Evolutionary conservation across 2,888 invertebrate genomes (phyloP).

Genomic region (Lamellibrachia columna): DNA sequence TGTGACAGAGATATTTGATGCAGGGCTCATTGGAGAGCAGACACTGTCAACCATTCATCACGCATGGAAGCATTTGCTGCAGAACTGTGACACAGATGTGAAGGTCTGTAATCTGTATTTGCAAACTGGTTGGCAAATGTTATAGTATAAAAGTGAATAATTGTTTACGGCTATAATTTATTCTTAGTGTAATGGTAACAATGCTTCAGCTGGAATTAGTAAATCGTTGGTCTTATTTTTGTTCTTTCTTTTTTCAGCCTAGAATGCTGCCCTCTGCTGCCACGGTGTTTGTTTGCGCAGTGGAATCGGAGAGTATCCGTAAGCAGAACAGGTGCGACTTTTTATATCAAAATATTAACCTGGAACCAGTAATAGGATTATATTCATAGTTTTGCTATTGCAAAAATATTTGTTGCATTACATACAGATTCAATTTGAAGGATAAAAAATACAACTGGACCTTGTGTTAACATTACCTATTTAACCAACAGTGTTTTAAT

Average conservation of each 20-base stretch:
- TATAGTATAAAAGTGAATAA: not conserved
- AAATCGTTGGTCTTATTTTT: not conserved
- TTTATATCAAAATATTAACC: not conserved
- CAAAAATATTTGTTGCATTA: too few species aligned
- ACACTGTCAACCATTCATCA: constrained; percentile 74
- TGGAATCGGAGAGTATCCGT: constrained; percentile 71
- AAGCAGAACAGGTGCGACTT: constrained; percentile 67
- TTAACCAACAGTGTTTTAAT: too few species aligned
- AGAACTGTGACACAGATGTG: constrained; percentile 21
- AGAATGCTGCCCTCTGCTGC: constrained; percentile 64
- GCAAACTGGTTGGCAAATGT: not conserved
- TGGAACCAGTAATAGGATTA: too few species aligned
- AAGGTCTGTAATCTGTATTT: constrained; percentile 60
- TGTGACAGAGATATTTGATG: constrained; percentile 83
- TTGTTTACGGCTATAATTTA: not conserved
- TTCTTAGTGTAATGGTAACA: not conserved
- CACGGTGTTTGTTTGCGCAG: constrained; percentile 74
- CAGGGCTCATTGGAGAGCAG: constrained; percentile 81
- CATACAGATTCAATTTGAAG: too few species aligned
- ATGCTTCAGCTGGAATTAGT: not conserved
- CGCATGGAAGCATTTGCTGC: constrained; percentile 74
- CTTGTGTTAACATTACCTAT: too few species aligned
- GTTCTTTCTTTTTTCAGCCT: constrained; percentile 28
- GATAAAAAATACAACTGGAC: too few species aligned
- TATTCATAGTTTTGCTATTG: too few species aligned